Conservation (phyloP, 2,888 invertebrate species). For the Callinectes sapidus region DNA sequence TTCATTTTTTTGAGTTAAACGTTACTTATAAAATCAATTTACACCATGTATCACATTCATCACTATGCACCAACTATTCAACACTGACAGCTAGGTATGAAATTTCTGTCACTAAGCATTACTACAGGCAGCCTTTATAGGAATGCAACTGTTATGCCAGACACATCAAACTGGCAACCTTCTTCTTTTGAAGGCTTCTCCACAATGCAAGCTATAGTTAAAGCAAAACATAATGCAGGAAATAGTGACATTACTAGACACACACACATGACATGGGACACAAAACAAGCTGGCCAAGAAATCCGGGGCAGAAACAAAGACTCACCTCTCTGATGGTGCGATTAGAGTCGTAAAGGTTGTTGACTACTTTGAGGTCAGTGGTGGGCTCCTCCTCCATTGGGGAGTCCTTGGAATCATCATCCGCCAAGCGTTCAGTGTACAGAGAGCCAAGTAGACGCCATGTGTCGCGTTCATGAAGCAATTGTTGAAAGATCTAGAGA, state of each 20-base stretch:
- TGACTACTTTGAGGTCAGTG: conserved; percentile 81
- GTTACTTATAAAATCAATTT: not conserved
- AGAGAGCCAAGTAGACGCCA: conserved; percentile 90
- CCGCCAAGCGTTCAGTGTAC: conserved; percentile 85
- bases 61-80: not conserved
- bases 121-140: no score
- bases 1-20: no score
- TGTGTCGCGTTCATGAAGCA: conserved; percentile 90
- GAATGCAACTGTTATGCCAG: no score
- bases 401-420: conserved; percentile 73
- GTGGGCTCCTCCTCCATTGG: conserved; percentile 74
- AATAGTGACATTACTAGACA: no score
- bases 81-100: no score
- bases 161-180: no score
- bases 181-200: no score
- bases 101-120: no score
- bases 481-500: conserved; percentile 69
- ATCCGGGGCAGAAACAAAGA: not conserved
- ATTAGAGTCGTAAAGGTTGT: conserved; percentile 79
- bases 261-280: no score
- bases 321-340: conserved; percentile 77
- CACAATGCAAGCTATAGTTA: no score
- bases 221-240: no score
- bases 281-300: not conserved
- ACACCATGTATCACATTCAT: not conserved